Evolutionary conservation across 1,140 invertebrate species (phyloP), one percentile per base, ranked within the genome.

Genomic region (Pogonomyrmex barbatus): DNA sequence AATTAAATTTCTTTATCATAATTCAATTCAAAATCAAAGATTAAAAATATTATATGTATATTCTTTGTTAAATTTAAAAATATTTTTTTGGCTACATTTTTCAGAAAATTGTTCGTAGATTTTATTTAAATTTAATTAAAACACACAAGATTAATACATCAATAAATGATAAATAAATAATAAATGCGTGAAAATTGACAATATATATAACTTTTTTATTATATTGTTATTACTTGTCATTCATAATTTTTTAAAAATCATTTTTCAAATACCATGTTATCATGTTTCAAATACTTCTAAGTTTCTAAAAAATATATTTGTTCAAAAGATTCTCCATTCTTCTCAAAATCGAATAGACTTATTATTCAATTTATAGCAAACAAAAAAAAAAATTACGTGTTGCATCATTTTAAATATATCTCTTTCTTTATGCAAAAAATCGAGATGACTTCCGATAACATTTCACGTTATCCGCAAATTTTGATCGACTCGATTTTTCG

Each of bases 401-500:
- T 14, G 24, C 2, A 56, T 8, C 24, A 14, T 65, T 33, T 50
- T 45, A 14, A 45, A 45, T 47, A 45, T 33, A 67, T 33, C 14
- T 52, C 3, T 52, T 30, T 67, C 36, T 42, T 36, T 67, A 24
- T 36, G 2, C 14, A 42, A n/a, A 42, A 42, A 47, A 79, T 79
- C n/a, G 33, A 30, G 14, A 56, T 81, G 24, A 39, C 5, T 56
- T 54, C 33, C 33, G 62, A 54, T 52, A 54, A 9, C 12, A 30
- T 56, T 70, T 81, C 42, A 79, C 47, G 12, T 24, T 63, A 39
- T 8, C 50, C 24, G n/a, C 8, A 14, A 67, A 68, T 79, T 39
- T 68, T 42, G 47, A 81, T 56, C 24, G n/a, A 42, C 12, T 36
- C 78, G 65, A 70, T 70, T 67, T 70, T 67, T 62, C 68, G 42